These are phyloP conservation scores for Brachionus rotundiformis DNA, from an alignment of 1,140 invertebrate genomes.

Conservation along the genomic window DNA sequence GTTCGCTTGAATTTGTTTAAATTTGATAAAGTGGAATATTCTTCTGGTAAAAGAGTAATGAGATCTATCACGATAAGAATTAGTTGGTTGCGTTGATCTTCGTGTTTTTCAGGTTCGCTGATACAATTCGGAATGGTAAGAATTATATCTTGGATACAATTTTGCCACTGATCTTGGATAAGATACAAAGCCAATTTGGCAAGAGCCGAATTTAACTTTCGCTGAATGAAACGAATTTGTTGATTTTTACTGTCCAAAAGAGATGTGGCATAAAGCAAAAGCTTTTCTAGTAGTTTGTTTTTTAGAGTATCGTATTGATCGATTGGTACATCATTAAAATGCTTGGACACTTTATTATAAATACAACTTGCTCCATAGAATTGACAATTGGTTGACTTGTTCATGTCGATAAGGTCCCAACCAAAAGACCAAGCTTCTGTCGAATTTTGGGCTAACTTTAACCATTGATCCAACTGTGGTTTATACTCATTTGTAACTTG, in stretches of 20 bases:
- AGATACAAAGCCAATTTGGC: constrained; percentile 45
- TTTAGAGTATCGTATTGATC: constrained; percentile 44
- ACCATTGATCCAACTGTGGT: constrained; percentile 43
- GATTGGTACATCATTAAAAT: constrained; percentile 37
- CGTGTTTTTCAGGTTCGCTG: constrained; percentile 27
- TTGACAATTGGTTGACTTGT: constrained; percentile 46
- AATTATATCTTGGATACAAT: constrained; percentile 41
- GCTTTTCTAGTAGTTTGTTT: constrained; percentile 44
- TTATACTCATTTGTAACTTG: constrained; percentile 50
- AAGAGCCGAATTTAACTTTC: constrained; percentile 37
- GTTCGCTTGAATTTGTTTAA: constrained; percentile 41
- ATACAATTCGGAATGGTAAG: constrained; percentile 35
- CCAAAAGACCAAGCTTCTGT: constrained; percentile 33
- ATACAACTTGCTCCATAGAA: constrained; percentile 48
- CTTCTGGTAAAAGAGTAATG: constrained; percentile 40
- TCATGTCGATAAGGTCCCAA: constrained; percentile 41
- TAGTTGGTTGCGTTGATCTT: constrained; percentile 46
- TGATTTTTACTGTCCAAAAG: constrained; percentile 29
- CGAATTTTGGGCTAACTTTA: constrained; percentile 37
- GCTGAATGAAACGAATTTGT: constrained; percentile 26
- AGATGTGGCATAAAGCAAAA: constrained; percentile 31
- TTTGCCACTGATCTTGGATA: constrained; percentile 50
- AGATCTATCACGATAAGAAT: constrained; percentile 41
- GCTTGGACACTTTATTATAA: constrained; percentile 49
- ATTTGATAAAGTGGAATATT: constrained; percentile 15